Evolutionary conservation across 2,888 invertebrate genomes (phyloP), one percentile per base, ranked within the genome.

Genomic region (Platycnemis pennipes): DNA sequence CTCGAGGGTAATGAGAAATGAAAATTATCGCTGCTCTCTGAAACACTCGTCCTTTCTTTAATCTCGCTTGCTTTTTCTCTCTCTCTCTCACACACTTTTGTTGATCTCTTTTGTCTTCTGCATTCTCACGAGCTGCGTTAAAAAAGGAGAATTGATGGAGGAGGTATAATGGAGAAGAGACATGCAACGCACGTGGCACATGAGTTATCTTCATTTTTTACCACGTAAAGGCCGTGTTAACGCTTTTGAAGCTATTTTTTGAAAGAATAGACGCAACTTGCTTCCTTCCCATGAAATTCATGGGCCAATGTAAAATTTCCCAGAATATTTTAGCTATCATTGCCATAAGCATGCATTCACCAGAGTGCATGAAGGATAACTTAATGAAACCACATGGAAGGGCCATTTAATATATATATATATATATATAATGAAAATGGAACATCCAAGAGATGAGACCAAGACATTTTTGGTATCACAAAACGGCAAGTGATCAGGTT

Each of bases 1-100:
- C 77, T 22, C 77, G 77, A 77, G 77, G 77, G 37, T 77, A 77
- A 77, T 77, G 77, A 77, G 77, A 77, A 77, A 77, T 77, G 77
- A 77, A 77, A 77, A 77, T 77, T 77, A 77, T 77, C 77, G 37
- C 77, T 11, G 77, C 31, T 16, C 26, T 7, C 63, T 63, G 37
- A 4, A 77, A 77, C 37, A 77, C 77, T 77, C 63, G 63, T 63
- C 77, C 26, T 77, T 77, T 77, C 77, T 77, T 31, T 77, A 77
- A 37, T 77, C 77, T 37, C 31, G 11, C 77, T 49, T 19, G 0
- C 49, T 49, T 49, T 49, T 19, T 49, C 49, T 49, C 3, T 49
- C 11, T 69, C 69, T 11, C 77, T n/a, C 77, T 1, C 37, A 37
- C 77, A 13, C 77, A 7, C 37, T 77, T 77, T 31, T 77, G 31